phyloP scores from a whole-genome alignment of 1,140 invertebrate genomes.

The Megalopta genalis region DNA sequence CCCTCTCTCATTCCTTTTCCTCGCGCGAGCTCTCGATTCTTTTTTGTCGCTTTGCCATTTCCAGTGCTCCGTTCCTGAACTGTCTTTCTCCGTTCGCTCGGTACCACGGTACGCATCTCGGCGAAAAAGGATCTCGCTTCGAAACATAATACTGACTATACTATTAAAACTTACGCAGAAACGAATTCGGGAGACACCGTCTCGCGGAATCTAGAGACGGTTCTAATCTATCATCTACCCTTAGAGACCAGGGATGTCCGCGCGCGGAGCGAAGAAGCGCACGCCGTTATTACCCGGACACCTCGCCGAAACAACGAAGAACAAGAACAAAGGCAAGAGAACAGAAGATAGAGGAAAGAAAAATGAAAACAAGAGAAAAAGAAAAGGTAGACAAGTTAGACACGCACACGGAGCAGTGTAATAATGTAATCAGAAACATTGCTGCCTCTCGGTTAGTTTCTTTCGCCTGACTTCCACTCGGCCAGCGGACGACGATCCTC shows the following conservation, averaged over 20 bases:
- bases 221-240: too few relatives aligned
- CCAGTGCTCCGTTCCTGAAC: not conserved
- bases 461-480: conserved; percentile 23
- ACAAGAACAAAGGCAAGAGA: not conserved
- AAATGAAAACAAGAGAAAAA: not conserved
- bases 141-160: conserved; percentile 27
- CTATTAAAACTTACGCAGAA: not conserved
- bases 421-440: not conserved
- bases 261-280: conserved; percentile 7
- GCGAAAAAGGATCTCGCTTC: conserved; percentile 2
- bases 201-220: not conserved
- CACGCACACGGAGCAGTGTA: conserved; percentile 3
- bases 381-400: conserved; percentile 3
- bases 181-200: not conserved
- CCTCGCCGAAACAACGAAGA: conserved; percentile 29
- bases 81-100: not conserved
- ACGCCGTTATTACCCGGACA: conserved; percentile 41
- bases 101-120: not conserved
- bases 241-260: not conserved
- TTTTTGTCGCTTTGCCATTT: too few relatives aligned
- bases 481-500: conserved; percentile 31
- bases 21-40: not conserved
- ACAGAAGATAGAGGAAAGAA: not conserved
- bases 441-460: conserved; percentile 41
- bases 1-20: not conserved